Evolutionary conservation across 1,140 invertebrate genomes (phyloP).

Genomic region (Tetramorium simillimum): DNA sequence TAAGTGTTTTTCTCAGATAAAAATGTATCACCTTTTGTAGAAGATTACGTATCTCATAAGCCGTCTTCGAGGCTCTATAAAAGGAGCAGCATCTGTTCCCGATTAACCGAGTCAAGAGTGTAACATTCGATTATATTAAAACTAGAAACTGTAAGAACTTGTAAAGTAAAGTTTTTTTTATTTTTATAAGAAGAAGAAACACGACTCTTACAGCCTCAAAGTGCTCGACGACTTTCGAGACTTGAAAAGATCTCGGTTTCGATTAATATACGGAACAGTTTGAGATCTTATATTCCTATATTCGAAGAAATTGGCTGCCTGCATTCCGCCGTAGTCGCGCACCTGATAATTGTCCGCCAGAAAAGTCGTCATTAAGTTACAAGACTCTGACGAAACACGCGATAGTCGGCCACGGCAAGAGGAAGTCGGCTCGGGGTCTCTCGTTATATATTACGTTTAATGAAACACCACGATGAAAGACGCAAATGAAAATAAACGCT

Average conservation of each 20-base stretch:
- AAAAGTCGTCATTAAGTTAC: slow-evolving; percentile 29
- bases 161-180: too few relatives aligned
- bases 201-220: too few relatives aligned
- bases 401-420: slow-evolving; percentile 39
- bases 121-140: too few relatives aligned
- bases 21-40: too few relatives aligned
- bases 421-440: slow-evolving; percentile 30
- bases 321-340: too few relatives aligned
- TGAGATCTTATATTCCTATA: not conserved
- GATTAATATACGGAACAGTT: not conserved
- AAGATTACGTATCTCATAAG: too few relatives aligned
- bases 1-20: too few relatives aligned
- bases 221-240: not conserved
- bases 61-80: too few relatives aligned
- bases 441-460: not conserved
- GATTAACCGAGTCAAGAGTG: too few relatives aligned
- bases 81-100: too few relatives aligned
- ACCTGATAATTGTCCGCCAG: slow-evolving; percentile 32
- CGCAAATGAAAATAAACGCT: slow-evolving; percentile 19
- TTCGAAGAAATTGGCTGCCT: not conserved
- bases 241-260: not conserved
- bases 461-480: not conserved
- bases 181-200: not conserved
- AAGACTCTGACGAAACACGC: not conserved
- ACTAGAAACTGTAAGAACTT: too few relatives aligned